Evolutionary conservation across 2,113 vertebrate genomes (phyloP), one percentile per base, ranked within the genome.

Genomic region (Anser cygnoides): DNA sequence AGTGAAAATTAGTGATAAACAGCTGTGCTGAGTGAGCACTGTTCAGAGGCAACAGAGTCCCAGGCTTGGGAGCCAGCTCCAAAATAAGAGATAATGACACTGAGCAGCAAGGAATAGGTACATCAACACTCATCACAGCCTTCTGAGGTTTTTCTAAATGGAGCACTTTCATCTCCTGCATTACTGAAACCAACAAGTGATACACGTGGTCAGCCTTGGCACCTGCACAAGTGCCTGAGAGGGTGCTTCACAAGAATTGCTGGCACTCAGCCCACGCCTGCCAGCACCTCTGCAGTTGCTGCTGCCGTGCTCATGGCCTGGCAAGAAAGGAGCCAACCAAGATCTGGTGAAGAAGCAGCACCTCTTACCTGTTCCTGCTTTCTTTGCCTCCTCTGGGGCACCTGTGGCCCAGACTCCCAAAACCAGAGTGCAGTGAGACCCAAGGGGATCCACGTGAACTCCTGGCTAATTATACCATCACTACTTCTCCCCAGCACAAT

Each of bases 251-350:
- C 3, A 26, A 21, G 31, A 19, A 46, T 58, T 20, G 2, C 3
- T 3, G 44, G 80, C 44, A 10, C 12, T 8, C n/a, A 26, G n/a
- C 43, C n/a, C 5, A 2, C 0, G 2, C 57, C 57, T 13, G 35
- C 55, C 55, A 19, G 33, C 26, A 11, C 26, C 11, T 1, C 17
- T 16, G 67, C 33, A 37, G 78, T 6, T n/a, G n/a, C 15, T 20
- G 29, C 79, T 50, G 65, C 4, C 2, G 4, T 18, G 37, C 11
- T 13, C 13, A 11, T 1, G 2, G 29, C 35, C 39, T 15, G 19
- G 28, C 49, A 50, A 50, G 49, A 50, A 50, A 37, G 46, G 44
- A 44, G 21, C 33, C 17, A 65, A 13, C 26, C 46, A 28, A 39
- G 46, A 23, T 26, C 74, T 31, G 52, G 63, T 29, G 62, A 50